Conservation (phyloP, 2,888 invertebrate genomes). For the Erebia ligea region DNA sequence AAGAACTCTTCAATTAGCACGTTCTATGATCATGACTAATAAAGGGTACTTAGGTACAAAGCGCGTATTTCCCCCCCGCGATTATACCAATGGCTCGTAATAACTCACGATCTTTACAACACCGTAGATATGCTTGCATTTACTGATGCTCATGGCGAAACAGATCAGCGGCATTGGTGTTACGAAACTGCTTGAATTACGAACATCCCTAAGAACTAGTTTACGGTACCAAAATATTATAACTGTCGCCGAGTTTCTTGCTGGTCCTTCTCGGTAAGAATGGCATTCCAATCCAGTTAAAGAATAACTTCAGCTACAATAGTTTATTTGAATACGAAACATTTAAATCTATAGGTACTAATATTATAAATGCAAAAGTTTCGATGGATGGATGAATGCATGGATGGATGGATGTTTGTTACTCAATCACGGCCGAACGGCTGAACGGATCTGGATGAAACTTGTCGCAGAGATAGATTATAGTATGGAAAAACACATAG, state of each 20-base stretch:
- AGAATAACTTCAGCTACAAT: too few species aligned
- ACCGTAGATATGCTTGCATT: conserved; percentile 57
- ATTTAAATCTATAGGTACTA: too few species aligned
- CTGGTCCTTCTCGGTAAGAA: too few species aligned
- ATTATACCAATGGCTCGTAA: conserved; percentile 44
- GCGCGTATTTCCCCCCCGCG: conserved; percentile 27
- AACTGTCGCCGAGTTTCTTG: not conserved
- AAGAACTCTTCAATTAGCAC: conserved; percentile 25
- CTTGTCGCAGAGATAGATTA: too few species aligned
- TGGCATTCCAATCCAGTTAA: too few species aligned
- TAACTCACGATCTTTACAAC: conserved; percentile 68
- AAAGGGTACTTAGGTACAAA: conserved; percentile 24
- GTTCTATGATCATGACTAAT: conserved; percentile 26
- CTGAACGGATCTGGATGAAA: too few species aligned
- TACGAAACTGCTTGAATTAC: conserved; percentile 24
- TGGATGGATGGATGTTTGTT: too few species aligned
- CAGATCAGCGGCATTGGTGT: conserved; percentile 30
- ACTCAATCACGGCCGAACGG: too few species aligned
- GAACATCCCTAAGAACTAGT: not conserved
- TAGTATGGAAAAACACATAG: too few species aligned
- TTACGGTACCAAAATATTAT: not conserved
- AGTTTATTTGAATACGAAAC: too few species aligned
- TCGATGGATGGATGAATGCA: too few species aligned
- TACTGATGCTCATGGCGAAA: conserved; percentile 35
- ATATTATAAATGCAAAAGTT: too few species aligned